A percentile compares a stretch with the other conserved stretches of the same genome.
phyloP scores from a whole-genome alignment of 1,140 invertebrate species.

The Tetragnatha versicolor region DNA sequence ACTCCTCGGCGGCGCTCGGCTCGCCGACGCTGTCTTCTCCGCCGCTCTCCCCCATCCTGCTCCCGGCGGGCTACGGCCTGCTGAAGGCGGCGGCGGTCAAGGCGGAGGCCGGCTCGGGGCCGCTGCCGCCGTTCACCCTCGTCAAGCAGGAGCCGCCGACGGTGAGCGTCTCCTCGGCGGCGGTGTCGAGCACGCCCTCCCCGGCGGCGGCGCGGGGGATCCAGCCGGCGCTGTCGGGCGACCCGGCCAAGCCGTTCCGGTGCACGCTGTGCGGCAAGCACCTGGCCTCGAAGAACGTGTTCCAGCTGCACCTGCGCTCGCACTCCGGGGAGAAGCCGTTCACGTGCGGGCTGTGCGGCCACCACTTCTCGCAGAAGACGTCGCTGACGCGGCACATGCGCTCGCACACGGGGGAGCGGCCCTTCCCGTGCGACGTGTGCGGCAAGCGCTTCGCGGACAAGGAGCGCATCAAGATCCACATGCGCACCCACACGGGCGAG shows the following conservation, averaged over 20 bases:
- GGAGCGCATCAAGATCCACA: slow-evolving; percentile 68
- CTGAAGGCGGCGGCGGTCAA: slow-evolving; percentile 41
- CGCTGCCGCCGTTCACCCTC: slow-evolving; percentile 53
- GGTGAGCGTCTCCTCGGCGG: slow-evolving; percentile 30
- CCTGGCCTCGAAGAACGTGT: slow-evolving; percentile 59
- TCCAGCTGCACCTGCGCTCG: slow-evolving; percentile 69
- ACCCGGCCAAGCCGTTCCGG: slow-evolving; percentile 58
- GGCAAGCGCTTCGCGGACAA: slow-evolving; percentile 59
- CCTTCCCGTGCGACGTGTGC: slow-evolving; percentile 60
- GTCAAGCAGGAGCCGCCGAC: slow-evolving; percentile 41
- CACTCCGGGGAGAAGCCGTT: slow-evolving; percentile 79
- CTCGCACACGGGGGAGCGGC: slow-evolving; percentile 70
- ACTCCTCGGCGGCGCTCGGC: neutral
- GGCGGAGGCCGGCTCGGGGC: slow-evolving; percentile 49
- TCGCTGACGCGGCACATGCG: slow-evolving; percentile 76
- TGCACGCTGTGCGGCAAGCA: slow-evolving; percentile 59
- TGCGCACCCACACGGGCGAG: slow-evolving; percentile 84
- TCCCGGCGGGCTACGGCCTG: slow-evolving; percentile 33
- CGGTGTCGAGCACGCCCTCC: slow-evolving; percentile 25
- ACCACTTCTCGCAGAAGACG: slow-evolving; percentile 77
- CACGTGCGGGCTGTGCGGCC: slow-evolving; percentile 93
- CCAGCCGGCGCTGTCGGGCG: slow-evolving; percentile 57
- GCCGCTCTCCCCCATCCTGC: slow-evolving; percentile 29
- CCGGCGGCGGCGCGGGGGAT: neutral
- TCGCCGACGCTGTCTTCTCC: slow-evolving; percentile 35